Conservation (phyloP, 2,797 vertebrate genomes). For the Onychomys leucogaster region DNA sequence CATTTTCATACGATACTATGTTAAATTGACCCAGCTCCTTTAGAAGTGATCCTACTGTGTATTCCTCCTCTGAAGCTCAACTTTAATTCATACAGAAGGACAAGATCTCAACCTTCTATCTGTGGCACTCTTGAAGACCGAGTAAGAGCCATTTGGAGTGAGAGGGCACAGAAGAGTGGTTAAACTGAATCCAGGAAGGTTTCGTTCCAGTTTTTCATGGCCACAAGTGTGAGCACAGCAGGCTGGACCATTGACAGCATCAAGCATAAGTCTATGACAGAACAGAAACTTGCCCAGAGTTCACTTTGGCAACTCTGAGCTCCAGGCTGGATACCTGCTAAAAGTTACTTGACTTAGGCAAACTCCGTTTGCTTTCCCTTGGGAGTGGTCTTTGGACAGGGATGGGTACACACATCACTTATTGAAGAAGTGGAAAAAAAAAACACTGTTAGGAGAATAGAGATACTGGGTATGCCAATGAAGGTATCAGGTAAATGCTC, state of each 20-base stretch:
- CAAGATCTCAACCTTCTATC: background rate
- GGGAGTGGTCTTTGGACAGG: background rate
- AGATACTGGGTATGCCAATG: background rate
- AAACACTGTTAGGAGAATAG: too few relatives aligned
- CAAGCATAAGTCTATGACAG: background rate
- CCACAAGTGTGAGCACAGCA: background rate
- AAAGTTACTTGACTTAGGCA: background rate
- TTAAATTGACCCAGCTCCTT: background rate
- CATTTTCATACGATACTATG: background rate
- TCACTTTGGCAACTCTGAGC: too few relatives aligned
- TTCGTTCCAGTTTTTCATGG: background rate
- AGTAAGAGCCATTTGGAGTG: background rate
- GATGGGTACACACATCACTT: background rate
- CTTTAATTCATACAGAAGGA: background rate
- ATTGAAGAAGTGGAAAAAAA: background rate
- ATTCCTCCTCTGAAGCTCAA: background rate
- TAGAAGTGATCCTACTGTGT: background rate
- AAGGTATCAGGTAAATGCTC: background rate
- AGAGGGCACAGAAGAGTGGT: background rate
- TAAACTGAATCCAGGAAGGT: background rate
- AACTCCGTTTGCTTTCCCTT: background rate
- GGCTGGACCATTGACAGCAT: background rate
- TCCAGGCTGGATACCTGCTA: background rate
- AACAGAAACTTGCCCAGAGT: background rate
- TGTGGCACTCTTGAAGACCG: background rate